These are phyloP conservation scores for Temnothorax longispinosus DNA, from an alignment of 1,140 invertebrate genomes.

Conservation along the genomic window DNA sequence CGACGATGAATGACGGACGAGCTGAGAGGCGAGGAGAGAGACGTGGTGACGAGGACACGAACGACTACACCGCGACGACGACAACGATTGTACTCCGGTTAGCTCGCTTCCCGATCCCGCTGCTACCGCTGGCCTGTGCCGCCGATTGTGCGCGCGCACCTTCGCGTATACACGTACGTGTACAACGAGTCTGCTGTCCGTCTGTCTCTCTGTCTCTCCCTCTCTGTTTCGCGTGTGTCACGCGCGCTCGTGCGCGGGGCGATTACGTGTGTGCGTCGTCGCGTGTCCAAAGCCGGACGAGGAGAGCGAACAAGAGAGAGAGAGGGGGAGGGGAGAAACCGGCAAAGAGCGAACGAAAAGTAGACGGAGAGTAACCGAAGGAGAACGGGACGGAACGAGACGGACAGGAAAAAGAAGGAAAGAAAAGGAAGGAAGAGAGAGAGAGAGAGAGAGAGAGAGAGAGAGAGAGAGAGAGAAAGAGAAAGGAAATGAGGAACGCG, in stretches of 20 bases:
- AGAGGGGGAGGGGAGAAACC: slow-evolving; percentile 41
- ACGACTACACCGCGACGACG: slow-evolving; percentile 43
- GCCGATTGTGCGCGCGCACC: slow-evolving; percentile 56
- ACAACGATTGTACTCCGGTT: slow-evolving; percentile 50
- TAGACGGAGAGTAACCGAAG: neutral
- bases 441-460: neutral
- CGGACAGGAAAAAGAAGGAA: neutral
- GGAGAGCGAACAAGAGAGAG: neutral
- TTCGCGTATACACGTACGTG: slow-evolving; percentile 32
- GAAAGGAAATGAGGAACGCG: neutral
- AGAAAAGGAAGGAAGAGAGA: slow-evolving; percentile 2
- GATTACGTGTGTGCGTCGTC: neutral
- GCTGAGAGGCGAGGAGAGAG: too few species aligned
- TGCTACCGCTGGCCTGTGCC: slow-evolving; percentile 18
- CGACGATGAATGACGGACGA: slow-evolving; percentile 1
- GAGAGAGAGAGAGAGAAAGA: slow-evolving; percentile 4
- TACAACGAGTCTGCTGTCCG: neutral
- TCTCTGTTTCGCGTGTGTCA: neutral
- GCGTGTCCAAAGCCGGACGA: neutral
- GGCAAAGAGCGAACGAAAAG: neutral
- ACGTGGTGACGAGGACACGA: slow-evolving; percentile 33
- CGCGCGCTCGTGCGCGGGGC: neutral
- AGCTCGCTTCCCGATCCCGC: slow-evolving; percentile 24
- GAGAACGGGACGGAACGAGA: slow-evolving; percentile 1
- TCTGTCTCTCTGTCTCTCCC: slow-evolving; percentile 35